Percentiles rank a stretch among this genome's conserved stretches.
Conservation (phyloP, 2,797 vertebrate genomes). For the Kryptolebias ocellatus region DNA sequence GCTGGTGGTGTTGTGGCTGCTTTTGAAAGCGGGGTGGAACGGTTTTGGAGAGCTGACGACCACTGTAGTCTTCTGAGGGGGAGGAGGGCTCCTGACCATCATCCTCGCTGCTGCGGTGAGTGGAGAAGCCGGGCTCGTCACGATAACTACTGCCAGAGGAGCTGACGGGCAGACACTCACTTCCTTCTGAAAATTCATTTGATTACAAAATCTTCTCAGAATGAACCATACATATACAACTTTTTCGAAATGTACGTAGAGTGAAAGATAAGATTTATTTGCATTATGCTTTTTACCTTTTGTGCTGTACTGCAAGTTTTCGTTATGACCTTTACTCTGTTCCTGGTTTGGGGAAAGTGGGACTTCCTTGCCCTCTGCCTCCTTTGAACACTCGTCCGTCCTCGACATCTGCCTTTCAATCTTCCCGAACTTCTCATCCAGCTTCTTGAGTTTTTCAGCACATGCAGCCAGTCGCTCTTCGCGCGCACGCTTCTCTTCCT, state of each 20-base stretch:
- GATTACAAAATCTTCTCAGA: slow-evolving; percentile 4
- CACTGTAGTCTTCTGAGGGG: slow-evolving; percentile 87
- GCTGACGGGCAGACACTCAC: slow-evolving; percentile 80
- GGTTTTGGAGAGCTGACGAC: slow-evolving; percentile 86
- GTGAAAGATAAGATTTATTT: background rate
- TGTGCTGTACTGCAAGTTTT: slow-evolving; percentile 80
- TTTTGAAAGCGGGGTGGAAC: slow-evolving; percentile 94
- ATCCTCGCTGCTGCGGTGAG: slow-evolving; percentile 84
- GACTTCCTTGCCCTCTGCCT: slow-evolving; percentile 79
- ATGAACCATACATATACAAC: background rate
- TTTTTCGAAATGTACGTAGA: background rate
- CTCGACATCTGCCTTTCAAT: slow-evolving; percentile 85
- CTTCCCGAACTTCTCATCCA: slow-evolving; percentile 93
- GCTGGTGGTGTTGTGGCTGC: slow-evolving; percentile 77
- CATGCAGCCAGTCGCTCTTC: slow-evolving; percentile 95
- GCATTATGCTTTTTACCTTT: slow-evolving; percentile 81
- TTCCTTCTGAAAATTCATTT: slow-evolving; percentile 46
- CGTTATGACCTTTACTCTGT: slow-evolving; percentile 74
- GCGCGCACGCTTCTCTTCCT: slow-evolving; percentile 92
- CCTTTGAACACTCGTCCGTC: slow-evolving; percentile 81
- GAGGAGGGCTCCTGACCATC: slow-evolving; percentile 86
- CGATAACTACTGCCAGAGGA: slow-evolving; percentile 80
- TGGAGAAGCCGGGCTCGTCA: slow-evolving; percentile 71
- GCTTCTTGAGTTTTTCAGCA: slow-evolving; percentile 95
- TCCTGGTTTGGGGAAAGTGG: slow-evolving; percentile 80